Base-by-base conservation (phyloP, 2,888 invertebrate genomes). In the Andrena bicolor region DNA sequence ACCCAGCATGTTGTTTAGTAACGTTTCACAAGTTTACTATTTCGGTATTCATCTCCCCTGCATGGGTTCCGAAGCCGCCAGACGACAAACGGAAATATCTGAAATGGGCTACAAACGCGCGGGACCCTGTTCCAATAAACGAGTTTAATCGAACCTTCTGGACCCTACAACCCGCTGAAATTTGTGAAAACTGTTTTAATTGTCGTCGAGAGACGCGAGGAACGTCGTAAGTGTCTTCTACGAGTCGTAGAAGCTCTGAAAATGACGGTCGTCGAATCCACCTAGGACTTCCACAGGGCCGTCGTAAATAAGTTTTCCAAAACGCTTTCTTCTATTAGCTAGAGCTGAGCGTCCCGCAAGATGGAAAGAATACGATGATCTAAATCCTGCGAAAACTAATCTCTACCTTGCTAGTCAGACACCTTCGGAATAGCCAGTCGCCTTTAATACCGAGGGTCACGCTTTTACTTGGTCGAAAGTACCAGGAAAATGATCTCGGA, bases 181-280 rank as follows among this genome's bases (percentile, higher is more conserved):
- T 76, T 63, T 51, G 5, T 13, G 13, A 26, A 49, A 49, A 51
- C 56, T 30, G n/a, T 49, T 3, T 20, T 32, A 49, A 79, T 80
- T 53, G 56, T n/a, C 56, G 16, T 0, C 20, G 16, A 51, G 13
- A n/a, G 35, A 60, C 64, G n/a, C 13, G 13, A 51, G 28, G 41
- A 35, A n/a, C 23, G 7, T 7, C 4, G 2, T 1, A 2, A n/a
- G 3, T 51, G 32, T 32, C 16, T n/a, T 16, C 5, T 7, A 26
- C 26, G 10, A 28, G 4, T 32, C 26, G 51, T 28, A 20, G 32
- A 20, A 13, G 41, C n/a, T n/a, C 28, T n/a, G 20, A 48, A 56
- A 30, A 73, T 48, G 70, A 53, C 16, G 35, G 41, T 69, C 61
- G 48, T 58, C 20, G 71, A 41, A 49, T 7, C 48, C 10, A 13